Conservation (phyloP, 2,113 vertebrate species). For the Chroicocephalus ridibundus region DNA sequence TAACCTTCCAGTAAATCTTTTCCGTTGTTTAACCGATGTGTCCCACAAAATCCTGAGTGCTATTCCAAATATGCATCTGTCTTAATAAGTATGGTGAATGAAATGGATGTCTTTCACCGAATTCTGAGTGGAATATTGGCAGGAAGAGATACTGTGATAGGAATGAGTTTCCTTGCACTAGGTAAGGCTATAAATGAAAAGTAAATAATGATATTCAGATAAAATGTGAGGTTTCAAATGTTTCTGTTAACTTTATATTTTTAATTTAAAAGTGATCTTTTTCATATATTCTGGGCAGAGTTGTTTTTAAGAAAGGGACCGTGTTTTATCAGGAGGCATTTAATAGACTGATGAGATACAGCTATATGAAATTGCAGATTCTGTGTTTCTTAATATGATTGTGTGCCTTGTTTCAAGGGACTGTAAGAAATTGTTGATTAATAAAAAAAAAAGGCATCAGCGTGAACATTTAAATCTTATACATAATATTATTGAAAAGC, state of each 20-base stretch:
- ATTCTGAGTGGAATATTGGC: conserved; percentile 78
- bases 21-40: conserved; percentile 77
- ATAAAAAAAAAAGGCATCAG: neutral
- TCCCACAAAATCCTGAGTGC: conserved; percentile 78
- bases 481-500: neutral
- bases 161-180: conserved; percentile 74
- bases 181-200: conserved; percentile 64
- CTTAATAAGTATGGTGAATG: conserved; percentile 71
- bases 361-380: neutral
- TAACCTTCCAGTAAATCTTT: conserved; percentile 73
- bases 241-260: neutral
- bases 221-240: neutral
- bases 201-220: neutral
- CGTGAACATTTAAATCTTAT: neutral
- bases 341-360: neutral
- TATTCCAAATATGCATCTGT: conserved; percentile 74
- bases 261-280: neutral
- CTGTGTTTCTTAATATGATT: neutral
- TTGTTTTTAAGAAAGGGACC: neutral
- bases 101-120: conserved; percentile 73
- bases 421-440: neutral
- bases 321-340: neutral
- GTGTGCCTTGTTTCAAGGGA: neutral
- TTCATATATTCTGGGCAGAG: neutral
- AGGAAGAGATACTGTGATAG: conserved; percentile 74